These are phyloP conservation scores for Germaria angustata DNA, from an alignment of 2,888 invertebrate species.

Conservation along the genomic window DNA sequence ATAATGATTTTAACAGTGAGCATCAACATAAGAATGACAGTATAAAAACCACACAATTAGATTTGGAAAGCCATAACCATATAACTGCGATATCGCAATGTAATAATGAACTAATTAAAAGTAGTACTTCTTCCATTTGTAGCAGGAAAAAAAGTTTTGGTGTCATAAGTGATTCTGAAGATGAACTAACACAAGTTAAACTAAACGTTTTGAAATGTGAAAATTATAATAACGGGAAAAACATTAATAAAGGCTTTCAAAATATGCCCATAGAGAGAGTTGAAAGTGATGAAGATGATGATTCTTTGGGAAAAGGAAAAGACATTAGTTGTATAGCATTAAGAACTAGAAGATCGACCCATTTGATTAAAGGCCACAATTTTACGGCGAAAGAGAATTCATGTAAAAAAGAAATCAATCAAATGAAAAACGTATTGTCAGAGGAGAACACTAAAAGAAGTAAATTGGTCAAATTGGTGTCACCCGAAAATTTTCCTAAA, in stretches of 20 bases:
- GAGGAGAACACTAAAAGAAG: not conserved
- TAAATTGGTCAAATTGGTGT: not conserved
- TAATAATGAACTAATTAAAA: not conserved
- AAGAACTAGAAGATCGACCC: conserved; percentile 21
- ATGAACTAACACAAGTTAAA: not conserved
- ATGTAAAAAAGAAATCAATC: not conserved
- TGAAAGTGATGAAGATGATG: conserved; percentile 26
- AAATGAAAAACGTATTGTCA: not conserved
- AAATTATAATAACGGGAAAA: not conserved
- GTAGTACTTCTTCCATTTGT: not conserved
- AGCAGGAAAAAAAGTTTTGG: not conserved
- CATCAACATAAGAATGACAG: not conserved
- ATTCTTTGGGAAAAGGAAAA: conserved; percentile 51
- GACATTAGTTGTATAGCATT: conserved; percentile 17
- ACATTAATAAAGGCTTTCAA: not conserved
- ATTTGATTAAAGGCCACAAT: not conserved
- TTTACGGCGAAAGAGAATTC: not conserved
- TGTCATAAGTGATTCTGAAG: not conserved
- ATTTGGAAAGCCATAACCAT: not conserved
- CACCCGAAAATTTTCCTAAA: not conserved
- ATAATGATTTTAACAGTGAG: not conserved
- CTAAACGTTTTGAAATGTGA: not conserved
- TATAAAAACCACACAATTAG: not conserved
- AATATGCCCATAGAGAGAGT: not conserved
- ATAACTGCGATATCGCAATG: not conserved